Evolutionary conservation across 2,113 vertebrate genomes (phyloP).

Genomic region (Xenus cinereus): DNA sequence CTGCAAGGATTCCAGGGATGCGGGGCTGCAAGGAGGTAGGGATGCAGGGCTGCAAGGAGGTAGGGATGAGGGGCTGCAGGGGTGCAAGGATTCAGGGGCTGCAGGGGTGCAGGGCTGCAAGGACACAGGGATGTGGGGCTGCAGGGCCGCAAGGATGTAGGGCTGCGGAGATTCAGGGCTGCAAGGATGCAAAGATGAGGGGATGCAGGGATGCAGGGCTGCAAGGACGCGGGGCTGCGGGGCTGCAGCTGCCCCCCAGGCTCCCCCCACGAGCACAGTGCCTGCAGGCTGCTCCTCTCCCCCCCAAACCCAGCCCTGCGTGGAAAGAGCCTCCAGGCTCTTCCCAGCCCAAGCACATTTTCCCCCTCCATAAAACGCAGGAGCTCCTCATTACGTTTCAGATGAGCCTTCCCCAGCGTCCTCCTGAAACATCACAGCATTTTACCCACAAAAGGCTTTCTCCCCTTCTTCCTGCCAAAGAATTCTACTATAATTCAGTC

Average conservation of each 20-base stretch:
- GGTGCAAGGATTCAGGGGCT: no score
- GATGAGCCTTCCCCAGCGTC: not conserved
- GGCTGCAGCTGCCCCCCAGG: not conserved
- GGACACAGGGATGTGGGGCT: no score
- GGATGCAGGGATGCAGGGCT: not conserved
- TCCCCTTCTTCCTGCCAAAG: not conserved
- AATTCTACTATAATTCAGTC: not conserved
- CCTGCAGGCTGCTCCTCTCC: not conserved
- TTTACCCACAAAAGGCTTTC: not conserved
- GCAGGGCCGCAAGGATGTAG: no score
- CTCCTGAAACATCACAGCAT: rapidly evolving
- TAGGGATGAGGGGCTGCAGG: no score
- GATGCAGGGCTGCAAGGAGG: no score
- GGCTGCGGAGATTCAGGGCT: no score
- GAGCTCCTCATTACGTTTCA: not conserved
- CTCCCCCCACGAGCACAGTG: not conserved
- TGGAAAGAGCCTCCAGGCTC: not conserved
- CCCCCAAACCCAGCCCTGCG: not conserved
- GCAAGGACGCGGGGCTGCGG: not conserved
- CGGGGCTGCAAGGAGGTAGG: not conserved
- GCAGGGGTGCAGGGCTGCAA: not conserved
- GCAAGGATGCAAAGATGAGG: no score
- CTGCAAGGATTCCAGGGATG: not conserved
- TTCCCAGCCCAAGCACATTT: not conserved
- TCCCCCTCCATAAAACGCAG: not conserved